These are phyloP conservation scores for Ceyx cyanopectus DNA, from an alignment of 2,113 vertebrate genomes.

Conservation along the genomic window DNA sequence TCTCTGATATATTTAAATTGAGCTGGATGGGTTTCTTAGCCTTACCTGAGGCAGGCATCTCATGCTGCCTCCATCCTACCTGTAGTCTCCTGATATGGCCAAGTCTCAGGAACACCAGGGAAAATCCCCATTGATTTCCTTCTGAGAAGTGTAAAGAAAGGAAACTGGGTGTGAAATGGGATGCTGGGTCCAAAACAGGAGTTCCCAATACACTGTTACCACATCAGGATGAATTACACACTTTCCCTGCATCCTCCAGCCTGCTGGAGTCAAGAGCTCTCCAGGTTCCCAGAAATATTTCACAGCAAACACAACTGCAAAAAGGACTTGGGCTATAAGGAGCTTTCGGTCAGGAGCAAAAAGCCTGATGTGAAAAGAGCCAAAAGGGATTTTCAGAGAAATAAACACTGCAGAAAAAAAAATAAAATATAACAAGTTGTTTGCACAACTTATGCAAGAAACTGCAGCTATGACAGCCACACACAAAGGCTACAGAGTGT, in stretches of 20 bases:
- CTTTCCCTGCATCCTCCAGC: neutral
- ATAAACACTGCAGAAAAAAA: neutral
- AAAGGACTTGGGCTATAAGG: neutral
- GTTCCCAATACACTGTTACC: neutral
- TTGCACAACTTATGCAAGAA: neutral
- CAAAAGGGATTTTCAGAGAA: neutral
- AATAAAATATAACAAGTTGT: fast-evolving
- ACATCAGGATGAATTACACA: neutral
- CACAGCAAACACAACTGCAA: neutral
- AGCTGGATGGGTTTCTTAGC: neutral
- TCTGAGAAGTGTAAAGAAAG: neutral
- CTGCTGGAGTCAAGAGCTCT: neutral
- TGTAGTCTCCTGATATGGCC: neutral
- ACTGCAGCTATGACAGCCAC: neutral
- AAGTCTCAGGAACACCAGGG: neutral
- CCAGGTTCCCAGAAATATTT: neutral
- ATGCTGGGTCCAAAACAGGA: neutral
- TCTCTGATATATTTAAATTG: too few relatives aligned
- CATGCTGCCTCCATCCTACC: neutral
- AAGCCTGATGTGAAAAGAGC: neutral
- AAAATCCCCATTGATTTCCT: neutral
- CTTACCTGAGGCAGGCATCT: neutral
- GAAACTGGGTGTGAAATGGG: neutral
- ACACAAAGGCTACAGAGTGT: neutral
- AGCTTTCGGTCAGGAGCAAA: neutral